These are phyloP conservation scores for Autographa gamma DNA, from an alignment of 2,888 invertebrate species.

Conservation along the genomic window DNA sequence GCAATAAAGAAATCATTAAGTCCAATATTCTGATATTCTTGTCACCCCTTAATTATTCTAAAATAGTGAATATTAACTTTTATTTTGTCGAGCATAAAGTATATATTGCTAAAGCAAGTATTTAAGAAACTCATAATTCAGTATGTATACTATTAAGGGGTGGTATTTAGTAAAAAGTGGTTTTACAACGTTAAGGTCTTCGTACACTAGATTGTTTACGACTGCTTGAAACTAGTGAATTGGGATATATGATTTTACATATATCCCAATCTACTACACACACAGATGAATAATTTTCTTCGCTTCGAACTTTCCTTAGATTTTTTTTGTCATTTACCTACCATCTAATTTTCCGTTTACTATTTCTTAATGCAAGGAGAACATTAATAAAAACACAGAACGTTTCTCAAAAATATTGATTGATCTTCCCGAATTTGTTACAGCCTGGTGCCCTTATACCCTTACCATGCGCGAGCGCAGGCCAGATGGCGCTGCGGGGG, in stretches of 20 bases:
- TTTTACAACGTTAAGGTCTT: slow-evolving; percentile 38
- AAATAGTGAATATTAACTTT: background rate
- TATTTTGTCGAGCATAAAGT: slow-evolving; percentile 8
- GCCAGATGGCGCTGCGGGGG: slow-evolving; percentile 81
- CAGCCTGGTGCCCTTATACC: slow-evolving; percentile 43
- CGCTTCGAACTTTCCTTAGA: background rate
- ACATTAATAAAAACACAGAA: no score
- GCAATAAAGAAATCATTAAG: slow-evolving; percentile 44
- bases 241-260: background rate
- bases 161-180: slow-evolving; percentile 53
- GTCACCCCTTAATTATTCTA: slow-evolving; percentile 13
- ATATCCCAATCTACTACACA: no score
- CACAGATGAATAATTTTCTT: background rate
- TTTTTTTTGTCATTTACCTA: no score
- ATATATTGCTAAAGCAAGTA: slow-evolving; percentile 18
- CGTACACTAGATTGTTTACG: slow-evolving; percentile 15
- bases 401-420: background rate
- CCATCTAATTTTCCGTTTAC: no score
- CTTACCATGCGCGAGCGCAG: slow-evolving; percentile 71
- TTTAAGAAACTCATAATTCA: slow-evolving; percentile 28
- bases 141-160: slow-evolving; percentile 55
- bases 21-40: slow-evolving; percentile 10
- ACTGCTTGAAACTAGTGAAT: no score
- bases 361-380: no score
- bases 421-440: slow-evolving; percentile 30